Evolutionary conservation across 2,113 vertebrate species (phyloP), one percentile per base, ranked within the genome.

Genomic region (Lichenostomus cassidix): DNA sequence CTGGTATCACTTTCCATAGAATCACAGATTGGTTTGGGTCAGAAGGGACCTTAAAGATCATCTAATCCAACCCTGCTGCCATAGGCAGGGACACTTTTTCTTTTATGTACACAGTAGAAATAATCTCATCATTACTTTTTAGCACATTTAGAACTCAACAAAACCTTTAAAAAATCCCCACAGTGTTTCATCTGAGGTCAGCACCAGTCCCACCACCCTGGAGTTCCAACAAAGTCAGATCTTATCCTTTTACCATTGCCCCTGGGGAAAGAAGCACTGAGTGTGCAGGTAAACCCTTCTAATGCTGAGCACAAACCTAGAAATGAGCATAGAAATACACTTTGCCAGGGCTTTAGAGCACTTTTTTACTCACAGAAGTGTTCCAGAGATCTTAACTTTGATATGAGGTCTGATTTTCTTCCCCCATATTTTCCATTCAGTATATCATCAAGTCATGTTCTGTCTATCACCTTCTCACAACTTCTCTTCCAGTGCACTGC

Each of bases 231-330:
- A 59, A 52, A 52, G 15, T 16, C 13, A 70, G 12, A 37, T 27
- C 8, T 7, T 0, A 5, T 0, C 7, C 52, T 75, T 60, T 21
- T 58, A 9, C 2, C 15, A 2, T 12, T 59, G 13, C 9, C 52
- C 18, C 9, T 4, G 15, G 2, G 19, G 53, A 44, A 9, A 64
- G 69, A 58, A 37, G 24, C 37, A 6, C 58, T 18, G 49, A 33
- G 4, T 6, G 23, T 24, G 16, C 47, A 67, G 53, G 7, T 10
- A 7, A 10, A 18, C 9, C 17, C 15, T 47, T 41, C 20, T 15
- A 31, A 20, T 4, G 3, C 10, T 41, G 85, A 7, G 6, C 14
- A 47, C 14, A 11, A 52, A 18, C 24, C 41, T 31, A 27, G 35
- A n/a, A 44, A 3, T 21, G 17, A 71, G 35, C 9, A 6, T 8